Evolutionary conservation across 1,140 invertebrate species (phyloP).

Genomic region (Tetramorium simillimum): DNA sequence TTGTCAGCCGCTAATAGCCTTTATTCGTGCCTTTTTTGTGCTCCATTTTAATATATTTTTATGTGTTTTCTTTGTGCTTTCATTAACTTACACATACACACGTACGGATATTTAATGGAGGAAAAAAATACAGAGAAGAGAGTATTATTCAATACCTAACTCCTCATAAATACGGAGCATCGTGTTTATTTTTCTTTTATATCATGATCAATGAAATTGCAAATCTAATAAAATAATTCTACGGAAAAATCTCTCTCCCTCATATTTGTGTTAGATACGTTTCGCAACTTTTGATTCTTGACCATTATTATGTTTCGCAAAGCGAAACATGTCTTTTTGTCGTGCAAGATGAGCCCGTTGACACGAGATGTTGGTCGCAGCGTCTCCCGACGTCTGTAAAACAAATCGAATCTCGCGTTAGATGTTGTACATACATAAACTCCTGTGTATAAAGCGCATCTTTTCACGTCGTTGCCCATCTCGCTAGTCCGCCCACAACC

Average conservation of each 20-base stretch:
- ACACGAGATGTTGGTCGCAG: background rate
- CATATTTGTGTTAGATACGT: background rate
- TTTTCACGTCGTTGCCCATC: conserved; percentile 42
- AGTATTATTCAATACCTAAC: background rate
- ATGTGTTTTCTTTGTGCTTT: background rate
- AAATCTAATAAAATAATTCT: background rate
- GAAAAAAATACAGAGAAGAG: background rate
- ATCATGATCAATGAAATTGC: background rate
- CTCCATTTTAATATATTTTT: conserved; percentile 35
- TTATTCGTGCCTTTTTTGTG: conserved; percentile 39
- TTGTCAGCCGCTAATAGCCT: conserved; percentile 46
- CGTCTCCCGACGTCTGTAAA: background rate
- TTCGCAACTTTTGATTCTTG: background rate
- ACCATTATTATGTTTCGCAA: too few relatives aligned
- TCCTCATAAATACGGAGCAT: too few relatives aligned
- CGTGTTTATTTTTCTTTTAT: background rate
- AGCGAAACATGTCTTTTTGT: background rate
- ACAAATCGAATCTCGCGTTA: conserved; percentile 30
- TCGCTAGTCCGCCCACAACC: conserved; percentile 48
- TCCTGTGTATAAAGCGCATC: conserved; percentile 28
- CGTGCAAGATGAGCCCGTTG: background rate
- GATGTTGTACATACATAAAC: conserved; percentile 4
- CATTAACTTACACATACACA: background rate
- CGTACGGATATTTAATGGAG: background rate
- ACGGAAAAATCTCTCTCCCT: background rate